Evolutionary conservation across 2,797 vertebrate genomes (phyloP).

Genomic region (Crax fasciolata): DNA sequence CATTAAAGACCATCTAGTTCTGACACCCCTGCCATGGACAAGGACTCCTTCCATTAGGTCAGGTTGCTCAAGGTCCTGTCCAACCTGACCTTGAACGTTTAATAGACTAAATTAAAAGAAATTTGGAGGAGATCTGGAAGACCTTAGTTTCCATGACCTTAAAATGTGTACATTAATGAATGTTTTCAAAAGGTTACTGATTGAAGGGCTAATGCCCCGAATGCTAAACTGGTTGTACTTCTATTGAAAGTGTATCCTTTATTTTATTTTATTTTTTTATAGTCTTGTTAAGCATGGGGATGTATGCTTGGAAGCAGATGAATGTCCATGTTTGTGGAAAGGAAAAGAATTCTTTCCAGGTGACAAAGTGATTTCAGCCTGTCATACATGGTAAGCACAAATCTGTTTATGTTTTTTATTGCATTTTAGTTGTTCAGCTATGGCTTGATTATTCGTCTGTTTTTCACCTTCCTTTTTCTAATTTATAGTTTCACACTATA

Average conservation of each 20-base stretch:
- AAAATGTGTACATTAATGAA: accelerated
- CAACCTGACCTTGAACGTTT: not conserved
- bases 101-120: not conserved
- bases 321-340: slow-evolving; percentile 96
- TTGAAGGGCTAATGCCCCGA: not conserved
- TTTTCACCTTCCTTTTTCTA: not conserved
- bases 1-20: not conserved
- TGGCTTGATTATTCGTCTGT: not conserved
- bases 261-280: not conserved
- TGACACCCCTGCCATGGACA: not conserved
- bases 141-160: not conserved
- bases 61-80: not conserved
- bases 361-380: slow-evolving; percentile 91
- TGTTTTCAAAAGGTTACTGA: not conserved
- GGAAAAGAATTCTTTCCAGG: slow-evolving; percentile 97
- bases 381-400: slow-evolving; percentile 91
- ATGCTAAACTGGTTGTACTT: not conserved
- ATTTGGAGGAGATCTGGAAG: not conserved
- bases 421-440: not conserved
- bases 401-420: not conserved
- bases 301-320: slow-evolving; percentile 88
- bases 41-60: not conserved
- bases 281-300: slow-evolving; percentile 95
- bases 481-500: not conserved
- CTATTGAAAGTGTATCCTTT: not conserved